Conservation (phyloP, 2,797 vertebrate species). For the Syndactyla subalaris region DNA sequence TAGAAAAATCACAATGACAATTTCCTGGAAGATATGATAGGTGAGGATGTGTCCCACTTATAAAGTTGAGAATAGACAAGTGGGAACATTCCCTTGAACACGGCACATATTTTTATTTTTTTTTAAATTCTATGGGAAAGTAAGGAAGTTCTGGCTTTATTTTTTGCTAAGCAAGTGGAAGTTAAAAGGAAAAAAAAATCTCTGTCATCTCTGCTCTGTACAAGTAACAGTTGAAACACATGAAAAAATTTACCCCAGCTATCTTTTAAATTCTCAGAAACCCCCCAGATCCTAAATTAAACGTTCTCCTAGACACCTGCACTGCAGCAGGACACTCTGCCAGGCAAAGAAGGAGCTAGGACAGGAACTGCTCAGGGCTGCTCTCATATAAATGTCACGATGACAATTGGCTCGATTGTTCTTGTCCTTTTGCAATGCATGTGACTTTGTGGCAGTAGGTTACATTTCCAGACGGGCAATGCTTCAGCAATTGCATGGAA, state of each 20-base stretch:
- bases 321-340: neutral
- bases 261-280: neutral
- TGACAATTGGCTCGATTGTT: slow-evolving; percentile 43
- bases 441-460: slow-evolving; percentile 74
- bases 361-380: neutral
- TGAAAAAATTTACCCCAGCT: neutral
- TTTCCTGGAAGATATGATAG: neutral
- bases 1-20: neutral
- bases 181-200: neutral
- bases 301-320: neutral
- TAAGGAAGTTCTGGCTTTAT: neutral
- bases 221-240: neutral
- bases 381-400: neutral
- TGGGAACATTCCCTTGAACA: neutral
- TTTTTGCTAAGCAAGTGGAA: neutral
- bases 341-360: neutral
- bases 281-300: neutral
- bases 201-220: neutral
- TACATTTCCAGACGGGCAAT: slow-evolving; percentile 88
- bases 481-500: slow-evolving; percentile 90
- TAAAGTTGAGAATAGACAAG: neutral
- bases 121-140: neutral
- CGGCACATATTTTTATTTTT: neutral
- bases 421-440: slow-evolving; percentile 60
- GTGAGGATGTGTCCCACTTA: neutral